phyloP scores from a whole-genome alignment of 2,797 vertebrate genomes.

The Parotocinclus haroldoi region DNA sequence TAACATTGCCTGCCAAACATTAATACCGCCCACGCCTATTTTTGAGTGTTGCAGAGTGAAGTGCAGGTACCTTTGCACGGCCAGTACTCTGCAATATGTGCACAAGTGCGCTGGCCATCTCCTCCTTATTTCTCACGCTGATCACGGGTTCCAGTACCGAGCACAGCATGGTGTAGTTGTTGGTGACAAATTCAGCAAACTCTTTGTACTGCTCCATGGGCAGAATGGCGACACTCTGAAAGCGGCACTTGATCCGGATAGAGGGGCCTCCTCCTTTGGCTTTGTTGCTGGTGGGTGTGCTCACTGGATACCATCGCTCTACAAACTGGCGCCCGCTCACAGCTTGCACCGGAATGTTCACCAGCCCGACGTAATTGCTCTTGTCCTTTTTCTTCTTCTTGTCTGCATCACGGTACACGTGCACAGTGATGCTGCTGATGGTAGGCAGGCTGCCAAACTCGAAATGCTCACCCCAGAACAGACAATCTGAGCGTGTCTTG shows the following conservation, averaged over 20 bases:
- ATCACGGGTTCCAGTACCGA: slow-evolving; percentile 93
- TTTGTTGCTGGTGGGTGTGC: slow-evolving; percentile 88
- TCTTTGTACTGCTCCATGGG: slow-evolving; percentile 99
- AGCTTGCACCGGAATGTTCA: slow-evolving; percentile 84
- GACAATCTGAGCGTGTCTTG: slow-evolving; percentile 87
- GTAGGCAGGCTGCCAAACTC: slow-evolving; percentile 83
- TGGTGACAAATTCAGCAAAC: slow-evolving; percentile 93
- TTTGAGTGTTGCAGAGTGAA: too few relatives aligned
- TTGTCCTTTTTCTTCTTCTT: slow-evolving; percentile 98
- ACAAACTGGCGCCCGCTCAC: slow-evolving; percentile 88
- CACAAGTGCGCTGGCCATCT: slow-evolving; percentile 91
- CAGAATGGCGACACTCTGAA: slow-evolving; percentile 89
- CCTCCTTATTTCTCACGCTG: slow-evolving; percentile 94
- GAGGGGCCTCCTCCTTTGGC: slow-evolving; percentile 84
- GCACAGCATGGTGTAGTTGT: slow-evolving; percentile 88
- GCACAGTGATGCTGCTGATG: slow-evolving; percentile 85
- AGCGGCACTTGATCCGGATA: slow-evolving; percentile 91
- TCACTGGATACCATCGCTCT: slow-evolving; percentile 95
- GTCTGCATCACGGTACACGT: slow-evolving; percentile 91
- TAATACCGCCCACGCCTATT: too few relatives aligned
- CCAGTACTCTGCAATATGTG: slow-evolving; percentile 97
- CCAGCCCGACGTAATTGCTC: slow-evolving; percentile 92
- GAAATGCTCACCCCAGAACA: slow-evolving; percentile 97
- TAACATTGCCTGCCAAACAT: too few relatives aligned
- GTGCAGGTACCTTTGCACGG: slow-evolving; percentile 81